A percentile compares a stretch with the other conserved stretches of the same genome.
phyloP scores from a whole-genome alignment of 1,140 invertebrate genomes.

The Zaprionus ornatus region DNA sequence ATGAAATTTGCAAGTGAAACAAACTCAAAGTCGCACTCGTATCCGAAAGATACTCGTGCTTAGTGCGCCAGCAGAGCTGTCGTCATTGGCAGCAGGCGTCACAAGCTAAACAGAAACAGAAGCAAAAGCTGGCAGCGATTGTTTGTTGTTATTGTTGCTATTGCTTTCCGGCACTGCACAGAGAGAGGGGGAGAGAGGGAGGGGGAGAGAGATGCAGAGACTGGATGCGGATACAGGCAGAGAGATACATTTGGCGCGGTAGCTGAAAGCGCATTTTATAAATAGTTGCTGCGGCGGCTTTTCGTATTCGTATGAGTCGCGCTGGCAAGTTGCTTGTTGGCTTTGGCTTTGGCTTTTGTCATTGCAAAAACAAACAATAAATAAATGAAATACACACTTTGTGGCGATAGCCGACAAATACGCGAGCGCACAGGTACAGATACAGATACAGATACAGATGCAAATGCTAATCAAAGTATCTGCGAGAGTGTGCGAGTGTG shows the following conservation, averaged over 20 bases:
- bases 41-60: slow-evolving; percentile 62
- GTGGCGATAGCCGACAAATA: slow-evolving; percentile 3
- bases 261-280: slow-evolving; percentile 77
- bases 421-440: not conserved
- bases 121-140: slow-evolving; percentile 53
- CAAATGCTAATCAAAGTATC: slow-evolving; percentile 21
- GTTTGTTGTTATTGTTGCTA: slow-evolving; percentile 35
- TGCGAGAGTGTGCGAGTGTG: not conserved
- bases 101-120: slow-evolving; percentile 53
- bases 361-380: slow-evolving; percentile 71
- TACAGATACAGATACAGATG: slow-evolving; percentile 32
- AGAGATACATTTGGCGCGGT: slow-evolving; percentile 56
- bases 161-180: slow-evolving; percentile 78
- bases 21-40: slow-evolving; percentile 40
- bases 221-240: slow-evolving; percentile 18
- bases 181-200: not conserved
- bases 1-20: slow-evolving; percentile 42
- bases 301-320: slow-evolving; percentile 39
- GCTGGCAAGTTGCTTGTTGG: slow-evolving; percentile 66
- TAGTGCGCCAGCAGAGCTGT: slow-evolving; percentile 40
- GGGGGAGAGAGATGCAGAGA: not conserved
- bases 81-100: slow-evolving; percentile 72
- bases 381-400: slow-evolving; percentile 50
- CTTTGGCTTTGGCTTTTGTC: slow-evolving; percentile 64
- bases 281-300: slow-evolving; percentile 75